Base-by-base conservation (phyloP, 2,113 vertebrate genomes). In the Grammomys surdaster region DNA sequence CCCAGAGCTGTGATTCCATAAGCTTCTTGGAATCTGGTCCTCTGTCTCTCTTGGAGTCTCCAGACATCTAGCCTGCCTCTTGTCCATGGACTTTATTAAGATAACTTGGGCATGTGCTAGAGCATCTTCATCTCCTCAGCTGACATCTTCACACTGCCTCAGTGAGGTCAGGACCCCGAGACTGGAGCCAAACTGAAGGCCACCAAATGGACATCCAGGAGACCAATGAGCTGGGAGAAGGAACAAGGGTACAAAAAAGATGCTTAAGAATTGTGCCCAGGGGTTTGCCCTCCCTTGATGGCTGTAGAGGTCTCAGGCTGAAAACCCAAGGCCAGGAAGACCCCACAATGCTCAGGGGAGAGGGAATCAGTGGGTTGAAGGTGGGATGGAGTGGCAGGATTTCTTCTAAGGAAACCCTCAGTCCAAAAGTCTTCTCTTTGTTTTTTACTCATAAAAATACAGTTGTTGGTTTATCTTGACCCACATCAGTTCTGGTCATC, bases 401-500 rank as follows among this genome's bases (percentile, higher is more conserved):
- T 12, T 78, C 40, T 89, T 36, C 19, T 51, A 7, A 46, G 0
- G 0, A 36, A 48, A n/a, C 4, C 51, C 43, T 16, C 4, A 28
- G 17, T 60, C 46, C 26, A 7, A 84, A 51, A 28, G 22, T 56
- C 31, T n/a, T n/a, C 28, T 31, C n/a, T 43, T 24, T 4, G 24
- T 26, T 5, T 90, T 67, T 60, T 26, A 5, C 20, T 24, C 40
- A 22, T 19, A 76, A 40, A 65, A 33, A 65, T 58, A 11, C 10
- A 63, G 1, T 10, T 14, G 10, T 31, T 36, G 12, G 1, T 63
- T 70, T 13, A 24, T 54, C 2, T 0, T 7, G 75, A n/a, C 24
- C 60, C 20, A 0, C 0, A 10, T 0, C 0, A 0, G 80, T 6
- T 7, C 26, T 24, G n/a, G 73, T 46, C 84, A 54, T 10, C 28